A percentile compares a stretch with the other conserved stretches of the same genome.
Conservation (phyloP, 1,140 invertebrate genomes). For the Bathynomus jamesi region DNA sequence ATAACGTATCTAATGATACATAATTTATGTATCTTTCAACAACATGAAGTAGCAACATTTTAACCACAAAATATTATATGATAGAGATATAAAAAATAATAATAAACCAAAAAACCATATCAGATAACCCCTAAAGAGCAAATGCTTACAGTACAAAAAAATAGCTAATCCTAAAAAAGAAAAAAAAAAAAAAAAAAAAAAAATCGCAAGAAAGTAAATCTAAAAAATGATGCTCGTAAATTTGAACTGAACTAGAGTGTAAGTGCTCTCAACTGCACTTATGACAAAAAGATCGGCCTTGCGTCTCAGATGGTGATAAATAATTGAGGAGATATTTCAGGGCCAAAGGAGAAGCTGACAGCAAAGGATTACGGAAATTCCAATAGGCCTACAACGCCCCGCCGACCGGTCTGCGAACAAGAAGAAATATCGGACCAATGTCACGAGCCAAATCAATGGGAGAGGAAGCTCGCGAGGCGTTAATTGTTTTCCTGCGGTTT, state of each 20-base stretch:
- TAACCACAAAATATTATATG: too few species aligned
- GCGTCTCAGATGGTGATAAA: background rate
- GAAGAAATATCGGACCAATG: background rate
- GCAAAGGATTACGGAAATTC: background rate
- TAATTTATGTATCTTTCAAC: too few species aligned
- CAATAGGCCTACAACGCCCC: background rate
- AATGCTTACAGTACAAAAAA: background rate
- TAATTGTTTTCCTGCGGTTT: too few species aligned
- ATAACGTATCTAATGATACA: too few species aligned
- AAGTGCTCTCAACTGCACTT: background rate
- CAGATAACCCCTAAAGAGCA: too few species aligned
- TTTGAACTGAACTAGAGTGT: background rate
- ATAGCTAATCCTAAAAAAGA: background rate
- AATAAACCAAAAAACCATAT: too few species aligned
- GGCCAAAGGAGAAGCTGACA: background rate
- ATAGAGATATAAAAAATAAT: too few species aligned
- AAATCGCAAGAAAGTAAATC: background rate
- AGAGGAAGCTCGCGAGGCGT: too few species aligned
- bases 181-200: background rate
- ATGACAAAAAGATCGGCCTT: background rate
- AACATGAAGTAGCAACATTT: too few species aligned
- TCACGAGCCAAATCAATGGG: too few species aligned
- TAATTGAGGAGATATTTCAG: constrained; percentile 1
- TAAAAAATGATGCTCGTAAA: background rate
- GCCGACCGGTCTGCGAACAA: background rate